Base-by-base conservation (phyloP, 2,888 invertebrate species). In the Hipparchia sbordonii region DNA sequence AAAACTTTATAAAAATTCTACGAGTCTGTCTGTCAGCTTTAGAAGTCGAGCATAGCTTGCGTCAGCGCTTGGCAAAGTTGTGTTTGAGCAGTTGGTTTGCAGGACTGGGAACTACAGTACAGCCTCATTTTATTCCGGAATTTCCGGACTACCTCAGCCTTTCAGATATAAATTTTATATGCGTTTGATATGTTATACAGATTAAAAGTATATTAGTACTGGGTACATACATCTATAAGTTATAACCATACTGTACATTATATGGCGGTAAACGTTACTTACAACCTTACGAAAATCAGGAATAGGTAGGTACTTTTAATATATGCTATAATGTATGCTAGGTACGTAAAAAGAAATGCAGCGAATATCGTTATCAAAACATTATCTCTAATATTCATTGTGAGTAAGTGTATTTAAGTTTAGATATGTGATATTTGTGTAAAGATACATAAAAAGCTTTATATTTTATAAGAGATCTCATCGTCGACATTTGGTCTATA, bases 301-400 rank as follows among this genome's bases (percentile, higher is more conserved):
- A 84, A 23, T 70, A 69, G 33, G 70, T 77, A 76, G 45, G 70
- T 77, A 76, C 72, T 89, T 89, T 84, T 86, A 88, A 85, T 89
- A 89, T 39, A 39, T 39, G 5, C 39, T 39, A 39, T 39, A 39
- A 39, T 39, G 5, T 86, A 90, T 84, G 88, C 87, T 90, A 90
- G 87, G 82, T 86, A 90, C 89, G 89, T 87, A 78, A 88, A 90
- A 90, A 91, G 81, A 92, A 91, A 91, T 87, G 89, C 87, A 85
- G 89, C 89, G 91, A 93, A 93, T 90, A 93, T 91, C 86, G 84
- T 84, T 93, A 93, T 93, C 92, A 93, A 93, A 93, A 93, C 88
- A 88, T 92, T 90, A 90, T 83, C 82, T 84, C 88, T 91, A 91
- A 89, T 88, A 88, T 88, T 85, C 82, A 87, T 86, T 79, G 86